A percentile compares a stretch with the other conserved stretches of the same genome.
These are phyloP conservation scores for Sciurus vulgaris DNA, from an alignment of 2,797 vertebrate genomes.

Conservation along the genomic window DNA sequence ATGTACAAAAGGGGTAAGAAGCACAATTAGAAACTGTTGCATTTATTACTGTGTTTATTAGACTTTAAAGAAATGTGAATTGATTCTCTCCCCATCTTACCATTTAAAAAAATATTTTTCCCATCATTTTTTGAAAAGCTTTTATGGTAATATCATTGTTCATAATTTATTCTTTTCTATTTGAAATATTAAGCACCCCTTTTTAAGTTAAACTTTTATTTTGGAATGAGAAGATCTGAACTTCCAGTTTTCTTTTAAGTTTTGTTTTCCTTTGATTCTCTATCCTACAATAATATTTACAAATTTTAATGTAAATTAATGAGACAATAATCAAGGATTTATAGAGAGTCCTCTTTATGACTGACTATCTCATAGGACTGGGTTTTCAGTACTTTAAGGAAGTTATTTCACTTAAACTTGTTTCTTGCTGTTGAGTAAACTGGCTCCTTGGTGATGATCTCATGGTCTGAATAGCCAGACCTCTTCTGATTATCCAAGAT, in stretches of 20 bases:
- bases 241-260: slow-evolving; percentile 40
- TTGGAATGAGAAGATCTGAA: slow-evolving; percentile 21
- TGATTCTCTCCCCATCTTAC: neutral
- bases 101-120: slow-evolving; percentile 9
- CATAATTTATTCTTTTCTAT: slow-evolving; percentile 16
- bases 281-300: slow-evolving; percentile 44
- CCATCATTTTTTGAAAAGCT: neutral
- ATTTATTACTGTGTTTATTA: slow-evolving; percentile 24
- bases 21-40: neutral
- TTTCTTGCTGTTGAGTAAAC: neutral
- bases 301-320: slow-evolving; percentile 32
- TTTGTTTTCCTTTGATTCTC: slow-evolving; percentile 40
- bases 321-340: neutral
- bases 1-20: slow-evolving; percentile 95
- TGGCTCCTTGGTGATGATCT: neutral
- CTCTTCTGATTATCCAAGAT: neutral
- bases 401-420: neutral
- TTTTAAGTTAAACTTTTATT: slow-evolving; percentile 46
- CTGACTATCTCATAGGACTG: neutral
- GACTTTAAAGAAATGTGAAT: neutral
- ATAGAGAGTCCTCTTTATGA: neutral
- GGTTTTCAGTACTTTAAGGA: slow-evolving; percentile 19
- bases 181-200: neutral
- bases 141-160: neutral
- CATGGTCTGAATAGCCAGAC: neutral